Evolutionary conservation across 2,113 vertebrate genomes (phyloP).

Genomic region (Pedetes capensis): DNA sequence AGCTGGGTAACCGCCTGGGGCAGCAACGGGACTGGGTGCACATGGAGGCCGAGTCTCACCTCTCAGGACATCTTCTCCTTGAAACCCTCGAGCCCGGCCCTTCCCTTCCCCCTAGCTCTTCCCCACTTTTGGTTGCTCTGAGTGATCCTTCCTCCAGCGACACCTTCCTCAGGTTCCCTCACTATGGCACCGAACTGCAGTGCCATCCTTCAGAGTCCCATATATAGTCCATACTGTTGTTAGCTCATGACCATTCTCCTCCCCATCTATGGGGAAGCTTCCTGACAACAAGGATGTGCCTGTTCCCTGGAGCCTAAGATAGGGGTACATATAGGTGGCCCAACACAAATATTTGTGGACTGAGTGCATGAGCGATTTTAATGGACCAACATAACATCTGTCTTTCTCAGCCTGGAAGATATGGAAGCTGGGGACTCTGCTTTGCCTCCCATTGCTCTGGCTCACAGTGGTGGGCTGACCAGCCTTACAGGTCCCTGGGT

Average conservation of each 20-base stretch:
- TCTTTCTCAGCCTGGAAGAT: neutral
- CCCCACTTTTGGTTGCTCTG: neutral
- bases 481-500: rapidly evolving
- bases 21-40: rapidly evolving
- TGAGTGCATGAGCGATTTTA: neutral
- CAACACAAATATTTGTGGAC: neutral
- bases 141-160: rapidly evolving
- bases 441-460: neutral
- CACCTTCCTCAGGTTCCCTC: neutral
- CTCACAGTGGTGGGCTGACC: neutral
- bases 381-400: neutral
- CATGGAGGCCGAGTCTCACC: neutral
- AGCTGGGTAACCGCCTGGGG: rapidly evolving
- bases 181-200: neutral
- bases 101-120: too few species aligned
- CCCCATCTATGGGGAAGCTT: neutral
- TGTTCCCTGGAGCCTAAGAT: neutral
- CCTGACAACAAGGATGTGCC: neutral
- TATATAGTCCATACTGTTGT: rapidly evolving
- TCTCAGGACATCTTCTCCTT: neutral
- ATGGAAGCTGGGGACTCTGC: neutral
- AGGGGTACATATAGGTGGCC: neutral
- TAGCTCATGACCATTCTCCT: neutral
- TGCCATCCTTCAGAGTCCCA: neutral
- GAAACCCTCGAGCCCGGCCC: neutral